These are phyloP conservation scores for Argopecten irradians DNA, from an alignment of 1,140 invertebrate species.

Conservation along the genomic window DNA sequence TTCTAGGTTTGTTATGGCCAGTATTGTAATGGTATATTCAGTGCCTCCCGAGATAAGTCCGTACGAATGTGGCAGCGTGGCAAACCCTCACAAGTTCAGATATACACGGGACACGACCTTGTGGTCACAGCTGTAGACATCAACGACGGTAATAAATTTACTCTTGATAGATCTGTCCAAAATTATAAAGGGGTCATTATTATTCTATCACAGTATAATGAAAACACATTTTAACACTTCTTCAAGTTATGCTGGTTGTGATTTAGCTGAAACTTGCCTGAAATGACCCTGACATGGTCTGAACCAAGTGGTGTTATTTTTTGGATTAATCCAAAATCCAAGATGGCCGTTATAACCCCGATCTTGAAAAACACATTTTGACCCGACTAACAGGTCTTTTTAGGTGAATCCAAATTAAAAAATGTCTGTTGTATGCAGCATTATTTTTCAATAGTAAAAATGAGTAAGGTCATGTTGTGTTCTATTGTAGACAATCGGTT, in stretches of 20 bases:
- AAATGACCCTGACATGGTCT: too few relatives aligned
- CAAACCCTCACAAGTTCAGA: conserved; percentile 50
- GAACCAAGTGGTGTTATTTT: too few relatives aligned
- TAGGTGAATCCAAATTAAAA: too few relatives aligned
- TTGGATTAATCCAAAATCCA: too few relatives aligned
- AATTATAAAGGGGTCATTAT: neutral
- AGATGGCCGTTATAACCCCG: too few relatives aligned
- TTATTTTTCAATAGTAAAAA: neutral
- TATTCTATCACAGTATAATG: too few relatives aligned
- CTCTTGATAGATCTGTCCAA: conserved; percentile 31
- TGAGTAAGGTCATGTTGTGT: too few relatives aligned
- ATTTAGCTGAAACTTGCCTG: too few relatives aligned
- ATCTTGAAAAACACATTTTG: too few relatives aligned
- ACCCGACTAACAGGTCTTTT: too few relatives aligned
- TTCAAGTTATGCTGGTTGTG: too few relatives aligned
- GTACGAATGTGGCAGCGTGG: conserved; percentile 71
- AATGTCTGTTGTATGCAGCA: neutral
- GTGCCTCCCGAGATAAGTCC: conserved; percentile 72
- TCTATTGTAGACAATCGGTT: conserved; percentile 66
- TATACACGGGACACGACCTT: conserved; percentile 69
- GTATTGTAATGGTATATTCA: conserved; percentile 65
- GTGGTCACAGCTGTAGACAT: conserved; percentile 71
- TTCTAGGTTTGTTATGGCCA: conserved; percentile 68
- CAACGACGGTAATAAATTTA: conserved; percentile 70
- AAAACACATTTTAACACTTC: too few relatives aligned